Base-by-base conservation (phyloP, 2,113 vertebrate species). In the Empidonax alnorum region DNA sequence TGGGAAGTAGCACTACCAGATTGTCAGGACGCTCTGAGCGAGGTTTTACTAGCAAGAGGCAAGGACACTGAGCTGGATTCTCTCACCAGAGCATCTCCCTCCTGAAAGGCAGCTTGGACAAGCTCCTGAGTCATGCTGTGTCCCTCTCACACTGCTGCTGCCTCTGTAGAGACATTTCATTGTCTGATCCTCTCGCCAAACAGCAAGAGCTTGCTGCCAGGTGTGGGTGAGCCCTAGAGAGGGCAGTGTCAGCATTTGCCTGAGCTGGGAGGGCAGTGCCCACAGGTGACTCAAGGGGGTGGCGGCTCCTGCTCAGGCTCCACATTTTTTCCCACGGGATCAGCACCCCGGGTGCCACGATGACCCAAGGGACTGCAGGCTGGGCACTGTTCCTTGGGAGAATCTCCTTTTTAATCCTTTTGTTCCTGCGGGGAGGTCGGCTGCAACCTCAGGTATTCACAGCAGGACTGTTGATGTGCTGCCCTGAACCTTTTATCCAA, bases 341-440 rank as follows among this genome's bases (percentile, higher is more conserved):
- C 41, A 58, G 53, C 72, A 17, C 8, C 14, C 28, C 6, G 2
- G 5, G 9, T 42, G 33, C 55, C 0, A 2, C 16, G 66, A 27
- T 39, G n/a, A 18, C 24, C 30, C 20, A 24, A 44, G 47, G 71
- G 22, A 23, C 7, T 0, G 0, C 1, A 5, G 46, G 19, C 47
- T 77, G 85, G 42, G 23, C 35, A 6, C 16, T 25, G 58, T 59
- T 7, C 50, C 56, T 23, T 52, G 53, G 58, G 47, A 83, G 37
- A 69, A 83, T 14, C 55, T 77, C 58, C 18, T 63, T 84, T 75
- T 62, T 20, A 33, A 49, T 83, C 5, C 19, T 47, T 69, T 39
- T 52, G 18, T 42, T 80, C 44, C 30, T 41, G 7, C 0, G 0
- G 9, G 21, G 42, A 28, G 61, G 13, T 20, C 2, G 19, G 33